Conservation (phyloP, 2,888 invertebrate genomes). For the Lasioglossum morio region DNA sequence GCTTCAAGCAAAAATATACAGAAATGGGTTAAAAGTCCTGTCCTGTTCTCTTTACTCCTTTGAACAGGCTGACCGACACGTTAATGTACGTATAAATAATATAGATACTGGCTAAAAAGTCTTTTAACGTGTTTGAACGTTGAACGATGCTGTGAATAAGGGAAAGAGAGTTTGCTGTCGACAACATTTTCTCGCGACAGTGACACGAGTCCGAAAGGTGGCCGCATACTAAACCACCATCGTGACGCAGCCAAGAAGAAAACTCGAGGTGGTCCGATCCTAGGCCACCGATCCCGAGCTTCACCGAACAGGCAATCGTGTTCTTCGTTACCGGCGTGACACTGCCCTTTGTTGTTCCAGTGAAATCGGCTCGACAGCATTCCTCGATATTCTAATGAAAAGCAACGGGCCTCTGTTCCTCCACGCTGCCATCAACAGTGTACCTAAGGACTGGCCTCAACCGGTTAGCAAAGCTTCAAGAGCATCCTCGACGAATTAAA, state of each 20-base stretch:
- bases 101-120: neutral
- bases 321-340: conserved; percentile 54
- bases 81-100: neutral
- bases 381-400: conserved; percentile 59
- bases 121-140: neutral
- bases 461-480: neutral
- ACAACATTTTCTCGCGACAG: neutral
- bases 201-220: neutral
- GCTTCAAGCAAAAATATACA: neutral
- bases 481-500: neutral
- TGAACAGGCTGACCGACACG: neutral
- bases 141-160: too few species aligned
- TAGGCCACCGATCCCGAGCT: conserved; percentile 33
- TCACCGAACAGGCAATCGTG: conserved; percentile 41
- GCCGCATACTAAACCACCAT: neutral
- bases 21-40: conserved; percentile 6
- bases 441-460: neutral
- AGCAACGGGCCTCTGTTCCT: conserved; percentile 36
- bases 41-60: neutral
- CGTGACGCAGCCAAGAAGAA: neutral
- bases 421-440: neutral
- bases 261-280: conserved; percentile 24
- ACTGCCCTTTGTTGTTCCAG: conserved; percentile 41
- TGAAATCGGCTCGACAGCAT: conserved; percentile 49
- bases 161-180: neutral